Percentiles rank a stretch among this genome's conserved stretches.
Conservation (phyloP, 2,113 vertebrate species). For the Polypterus bichir region DNA sequence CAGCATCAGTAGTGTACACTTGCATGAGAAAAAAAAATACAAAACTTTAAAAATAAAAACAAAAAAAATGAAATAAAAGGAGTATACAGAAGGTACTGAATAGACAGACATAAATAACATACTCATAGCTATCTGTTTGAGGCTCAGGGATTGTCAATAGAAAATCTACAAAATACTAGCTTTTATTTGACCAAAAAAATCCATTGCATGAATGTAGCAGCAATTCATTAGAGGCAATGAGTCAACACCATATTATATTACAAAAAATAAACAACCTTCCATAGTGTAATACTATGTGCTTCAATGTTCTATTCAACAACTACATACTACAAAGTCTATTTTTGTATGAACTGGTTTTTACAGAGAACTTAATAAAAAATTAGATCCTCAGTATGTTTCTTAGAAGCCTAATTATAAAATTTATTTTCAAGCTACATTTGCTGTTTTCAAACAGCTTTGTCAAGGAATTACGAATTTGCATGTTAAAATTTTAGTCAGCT, state of each 20-base stretch:
- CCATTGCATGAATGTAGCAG: conserved; percentile 48
- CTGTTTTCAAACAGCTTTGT: conserved; percentile 39
- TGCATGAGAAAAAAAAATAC: conserved; percentile 44
- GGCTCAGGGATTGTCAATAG: conserved; percentile 54
- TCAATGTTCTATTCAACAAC: conserved; percentile 23
- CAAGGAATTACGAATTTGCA: conserved; percentile 7
- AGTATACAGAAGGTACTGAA: conserved; percentile 24
- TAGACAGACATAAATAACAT: conserved; percentile 26
- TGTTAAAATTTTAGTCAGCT: too few relatives aligned
- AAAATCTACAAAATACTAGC: conserved; percentile 25
- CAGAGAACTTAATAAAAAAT: too few relatives aligned
- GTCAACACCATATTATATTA: conserved; percentile 20
- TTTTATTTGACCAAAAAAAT: conserved; percentile 37
- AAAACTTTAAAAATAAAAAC: conserved; percentile 35
- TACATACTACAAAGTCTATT: conserved; percentile 15
- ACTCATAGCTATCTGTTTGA: conserved; percentile 43
- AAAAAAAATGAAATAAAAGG: conserved; percentile 26
- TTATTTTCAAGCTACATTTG: conserved; percentile 12
- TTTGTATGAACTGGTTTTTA: too few relatives aligned
- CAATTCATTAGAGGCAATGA: conserved; percentile 41
- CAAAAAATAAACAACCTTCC: neutral
- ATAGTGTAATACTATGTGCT: conserved; percentile 10
- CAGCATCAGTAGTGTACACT: conserved; percentile 83
- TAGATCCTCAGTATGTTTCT: too few relatives aligned
- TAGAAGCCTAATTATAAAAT: too few relatives aligned